A percentile compares a stretch with the other conserved stretches of the same genome.
Conservation (phyloP, 2,797 vertebrate species). For the Sphenopsis melanotis region DNA sequence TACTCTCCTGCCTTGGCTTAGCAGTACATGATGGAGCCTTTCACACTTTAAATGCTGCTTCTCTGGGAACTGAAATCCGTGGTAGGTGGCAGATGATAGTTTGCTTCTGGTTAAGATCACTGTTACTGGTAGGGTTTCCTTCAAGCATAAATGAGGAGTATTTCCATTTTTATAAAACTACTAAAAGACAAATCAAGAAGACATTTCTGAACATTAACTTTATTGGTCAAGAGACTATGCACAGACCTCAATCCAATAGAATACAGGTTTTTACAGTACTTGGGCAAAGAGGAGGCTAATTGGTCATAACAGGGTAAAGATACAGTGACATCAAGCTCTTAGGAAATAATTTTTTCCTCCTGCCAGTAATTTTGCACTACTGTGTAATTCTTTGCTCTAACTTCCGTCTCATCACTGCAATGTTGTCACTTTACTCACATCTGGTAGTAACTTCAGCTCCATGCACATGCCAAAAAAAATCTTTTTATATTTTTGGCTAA, state of each 20-base stretch:
- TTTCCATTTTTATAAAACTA: neutral
- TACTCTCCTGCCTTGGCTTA: neutral
- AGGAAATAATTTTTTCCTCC: neutral
- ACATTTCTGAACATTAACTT: neutral
- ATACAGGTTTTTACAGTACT: neutral
- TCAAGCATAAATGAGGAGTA: neutral
- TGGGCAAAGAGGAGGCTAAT: neutral
- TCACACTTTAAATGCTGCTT: neutral
- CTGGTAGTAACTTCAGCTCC: neutral
- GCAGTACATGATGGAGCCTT: neutral
- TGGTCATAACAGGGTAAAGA: neutral
- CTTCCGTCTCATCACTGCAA: neutral
- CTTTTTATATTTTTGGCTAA: neutral
- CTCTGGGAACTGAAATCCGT: neutral
- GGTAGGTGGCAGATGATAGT: neutral
- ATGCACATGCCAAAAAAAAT: fast-evolving
- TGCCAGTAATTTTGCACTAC: neutral
- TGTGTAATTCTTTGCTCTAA: neutral
- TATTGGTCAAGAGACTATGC: neutral
- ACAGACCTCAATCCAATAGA: neutral
- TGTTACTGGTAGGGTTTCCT: neutral
- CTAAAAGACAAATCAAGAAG: neutral
- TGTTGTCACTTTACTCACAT: neutral
- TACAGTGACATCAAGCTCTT: neutral
- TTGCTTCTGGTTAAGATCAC: neutral